Evolutionary conservation across 2,113 vertebrate species (phyloP).

Genomic region (Penelope pileata): DNA sequence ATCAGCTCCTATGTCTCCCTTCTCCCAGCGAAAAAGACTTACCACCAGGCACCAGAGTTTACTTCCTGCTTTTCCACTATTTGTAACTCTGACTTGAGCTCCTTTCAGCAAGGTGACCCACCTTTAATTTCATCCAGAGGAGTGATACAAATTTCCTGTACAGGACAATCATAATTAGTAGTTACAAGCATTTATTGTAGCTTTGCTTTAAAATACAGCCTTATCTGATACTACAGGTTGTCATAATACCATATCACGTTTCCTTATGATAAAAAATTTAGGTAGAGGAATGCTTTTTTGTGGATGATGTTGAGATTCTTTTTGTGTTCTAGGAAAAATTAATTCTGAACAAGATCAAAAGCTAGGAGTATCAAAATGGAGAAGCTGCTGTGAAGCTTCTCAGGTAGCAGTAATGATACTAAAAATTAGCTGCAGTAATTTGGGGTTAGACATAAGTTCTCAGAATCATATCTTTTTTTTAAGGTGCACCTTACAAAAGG

Average conservation of each 20-base stretch:
- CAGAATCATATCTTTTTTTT: not conserved
- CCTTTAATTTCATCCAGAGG: not conserved
- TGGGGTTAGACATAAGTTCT: not conserved
- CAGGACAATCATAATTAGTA: not conserved
- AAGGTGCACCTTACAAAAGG: not conserved
- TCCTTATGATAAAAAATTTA: not conserved
- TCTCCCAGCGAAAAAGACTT: not conserved
- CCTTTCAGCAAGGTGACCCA: not conserved
- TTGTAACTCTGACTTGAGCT: not conserved
- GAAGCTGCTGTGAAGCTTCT: not conserved
- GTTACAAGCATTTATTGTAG: not conserved
- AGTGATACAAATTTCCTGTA: not conserved
- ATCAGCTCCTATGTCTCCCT: not conserved
- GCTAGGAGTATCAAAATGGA: not conserved
- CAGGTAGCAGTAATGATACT: not conserved
- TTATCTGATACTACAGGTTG: not conserved
- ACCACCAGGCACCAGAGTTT: not conserved
- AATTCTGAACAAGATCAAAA: not conserved
- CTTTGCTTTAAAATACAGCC: not conserved
- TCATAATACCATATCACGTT: not conserved
- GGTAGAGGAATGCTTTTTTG: not conserved
- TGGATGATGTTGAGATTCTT: not conserved
- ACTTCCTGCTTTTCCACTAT: not conserved
- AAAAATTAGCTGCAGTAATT: not conserved
- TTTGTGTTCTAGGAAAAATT: not conserved